Percentiles rank a stretch among this genome's conserved stretches.
These are phyloP conservation scores for Rhea pennata DNA, from an alignment of 2,113 vertebrate species.

Conservation along the genomic window DNA sequence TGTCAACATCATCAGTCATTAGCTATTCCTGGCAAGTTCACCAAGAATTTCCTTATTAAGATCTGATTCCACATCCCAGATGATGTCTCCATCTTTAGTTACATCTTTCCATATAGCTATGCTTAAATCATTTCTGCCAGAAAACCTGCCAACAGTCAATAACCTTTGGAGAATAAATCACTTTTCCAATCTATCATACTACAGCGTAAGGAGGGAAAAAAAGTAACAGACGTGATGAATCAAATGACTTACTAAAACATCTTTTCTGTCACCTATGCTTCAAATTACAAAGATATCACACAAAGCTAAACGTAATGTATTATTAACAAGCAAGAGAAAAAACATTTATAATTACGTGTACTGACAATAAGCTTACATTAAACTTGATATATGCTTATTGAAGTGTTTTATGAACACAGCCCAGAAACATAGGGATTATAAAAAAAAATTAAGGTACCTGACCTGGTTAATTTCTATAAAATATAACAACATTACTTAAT, in stretches of 20 bases:
- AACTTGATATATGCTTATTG: neutral
- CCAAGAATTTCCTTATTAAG: neutral
- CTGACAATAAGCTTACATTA: neutral
- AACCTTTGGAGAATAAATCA: neutral
- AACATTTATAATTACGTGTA: neutral
- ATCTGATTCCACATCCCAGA: neutral
- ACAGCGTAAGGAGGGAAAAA: neutral
- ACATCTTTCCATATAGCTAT: neutral
- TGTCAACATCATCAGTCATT: neutral
- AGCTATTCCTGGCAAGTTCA: neutral
- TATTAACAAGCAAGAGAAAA: neutral
- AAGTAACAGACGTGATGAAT: neutral
- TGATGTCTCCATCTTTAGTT: neutral
- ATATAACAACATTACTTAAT: neutral
- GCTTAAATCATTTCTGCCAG: neutral
- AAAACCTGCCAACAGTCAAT: neutral
- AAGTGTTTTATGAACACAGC: neutral
- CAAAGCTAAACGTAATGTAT: neutral
- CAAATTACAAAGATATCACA: neutral
- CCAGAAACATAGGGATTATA: neutral
- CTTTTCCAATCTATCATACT: neutral
- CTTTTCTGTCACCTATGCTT: neutral
- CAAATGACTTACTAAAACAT: neutral
- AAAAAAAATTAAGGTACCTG: neutral
- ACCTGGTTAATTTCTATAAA: neutral